Conservation (phyloP, 2,888 invertebrate species). For the Chymomyza amoena region DNA sequence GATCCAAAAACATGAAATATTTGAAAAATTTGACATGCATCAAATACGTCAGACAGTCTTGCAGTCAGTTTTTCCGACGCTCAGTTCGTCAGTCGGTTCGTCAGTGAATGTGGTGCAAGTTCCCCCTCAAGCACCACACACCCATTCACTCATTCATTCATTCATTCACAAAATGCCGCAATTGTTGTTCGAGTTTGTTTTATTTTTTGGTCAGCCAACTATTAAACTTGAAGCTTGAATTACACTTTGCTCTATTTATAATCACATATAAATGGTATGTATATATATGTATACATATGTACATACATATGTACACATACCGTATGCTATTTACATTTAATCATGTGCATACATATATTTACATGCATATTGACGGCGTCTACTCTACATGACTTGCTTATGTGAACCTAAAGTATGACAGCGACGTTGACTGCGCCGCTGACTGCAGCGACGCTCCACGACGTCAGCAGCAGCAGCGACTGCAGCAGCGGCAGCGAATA, state of each 20-base stretch:
- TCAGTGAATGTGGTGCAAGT: background rate
- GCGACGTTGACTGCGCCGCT: background rate
- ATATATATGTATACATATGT: too few relatives aligned
- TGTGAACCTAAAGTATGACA: background rate
- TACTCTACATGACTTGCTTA: background rate
- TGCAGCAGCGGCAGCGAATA: constrained; percentile 28
- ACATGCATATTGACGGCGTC: background rate
- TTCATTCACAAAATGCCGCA: constrained; percentile 8
- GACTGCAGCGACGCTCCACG: background rate
- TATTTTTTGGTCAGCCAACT: background rate
- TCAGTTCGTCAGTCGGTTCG: background rate
- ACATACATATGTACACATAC: too few relatives aligned
- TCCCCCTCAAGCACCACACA: background rate
- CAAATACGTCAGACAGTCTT: background rate
- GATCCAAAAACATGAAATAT: background rate
- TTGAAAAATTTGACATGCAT: background rate
- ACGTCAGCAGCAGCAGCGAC: constrained; percentile 4
- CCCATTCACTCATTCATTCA: constrained; percentile 4
- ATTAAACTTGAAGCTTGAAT: background rate
- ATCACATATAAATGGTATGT: background rate
- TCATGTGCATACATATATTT: background rate
- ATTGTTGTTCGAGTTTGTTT: background rate
- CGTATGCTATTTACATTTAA: background rate
- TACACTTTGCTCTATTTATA: constrained; percentile 7
- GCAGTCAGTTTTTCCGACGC: background rate